Evolutionary conservation across 2,888 invertebrate genomes (phyloP), one percentile per base, ranked within the genome.

Genomic region (Stictocephala bisonia): DNA sequence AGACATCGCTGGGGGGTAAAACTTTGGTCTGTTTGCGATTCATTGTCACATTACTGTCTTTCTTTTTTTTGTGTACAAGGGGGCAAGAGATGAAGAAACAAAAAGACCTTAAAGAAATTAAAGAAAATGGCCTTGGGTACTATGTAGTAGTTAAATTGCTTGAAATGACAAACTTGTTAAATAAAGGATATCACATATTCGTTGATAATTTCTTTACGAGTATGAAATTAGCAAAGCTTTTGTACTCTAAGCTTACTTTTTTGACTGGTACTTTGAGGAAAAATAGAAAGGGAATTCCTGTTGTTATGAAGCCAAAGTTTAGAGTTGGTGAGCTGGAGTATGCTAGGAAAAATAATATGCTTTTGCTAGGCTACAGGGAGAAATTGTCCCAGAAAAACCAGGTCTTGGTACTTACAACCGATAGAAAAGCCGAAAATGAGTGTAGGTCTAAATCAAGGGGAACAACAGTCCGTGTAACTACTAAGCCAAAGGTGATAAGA

Each of bases 1-100:
- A 15, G 24, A 20, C 72, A 66, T 20, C 58, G 72, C 20, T 72
- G 64, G 64, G 66, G 72, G 4, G 40, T 72, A 15, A 72, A 72
- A 41, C 51, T 72, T 2, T 72, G 72, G 66, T n/a, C 13, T 22
- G 50, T 72, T 7, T 72, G 72, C 15, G 66, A 72, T 20, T n/a
- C 72, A 22, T 40, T 51, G 1, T 26, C 64, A 22, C 66, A 72
- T 26, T 72, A 72, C 20, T 72, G 64, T 26, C 13, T 66, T 13
- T 29, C 3, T 51, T 72, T 72, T n/a, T n/a, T n/a, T 40, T 72
- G 4, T 66, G 72, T 72, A 13, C 60, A 71, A 13, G 29, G 27
- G 35, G 64, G 66, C 13, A 22, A 64, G 1, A 72, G 66, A n/a
- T 24, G 50, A 3, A 13, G 6, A 31, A 50, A 50, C 13, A 51